These are phyloP conservation scores for Thymallus thymallus DNA, from an alignment of 2,113 vertebrate species.

Conservation along the genomic window DNA sequence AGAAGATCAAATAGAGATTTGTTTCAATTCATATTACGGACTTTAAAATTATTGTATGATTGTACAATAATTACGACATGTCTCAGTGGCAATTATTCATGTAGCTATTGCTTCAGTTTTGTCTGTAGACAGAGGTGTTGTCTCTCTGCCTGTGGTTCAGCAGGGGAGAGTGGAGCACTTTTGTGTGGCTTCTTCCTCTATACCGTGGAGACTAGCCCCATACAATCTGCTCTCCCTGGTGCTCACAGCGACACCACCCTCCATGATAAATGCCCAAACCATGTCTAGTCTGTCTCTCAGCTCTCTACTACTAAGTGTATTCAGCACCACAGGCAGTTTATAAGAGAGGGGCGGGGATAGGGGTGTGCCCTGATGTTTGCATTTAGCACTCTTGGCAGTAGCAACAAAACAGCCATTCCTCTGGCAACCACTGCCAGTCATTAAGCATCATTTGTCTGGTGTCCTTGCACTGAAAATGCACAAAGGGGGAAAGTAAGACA, in stretches of 20 bases:
- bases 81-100: not conserved
- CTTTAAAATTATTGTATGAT: too few relatives aligned
- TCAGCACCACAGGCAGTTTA: slow-evolving; percentile 35
- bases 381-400: slow-evolving; percentile 52
- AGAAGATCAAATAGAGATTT: not conserved
- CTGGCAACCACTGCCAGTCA: slow-evolving; percentile 63
- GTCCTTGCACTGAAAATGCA: slow-evolving; percentile 66
- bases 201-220: not conserved
- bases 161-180: not conserved
- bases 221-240: not conserved
- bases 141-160: slow-evolving; percentile 1
- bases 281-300: slow-evolving; percentile 9
- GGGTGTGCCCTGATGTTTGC: slow-evolving; percentile 52
- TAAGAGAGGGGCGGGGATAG: slow-evolving; percentile 16
- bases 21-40: not conserved
- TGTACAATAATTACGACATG: not conserved
- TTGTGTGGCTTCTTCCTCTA: not conserved
- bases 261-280: slow-evolving; percentile 13
- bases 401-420: slow-evolving; percentile 66
- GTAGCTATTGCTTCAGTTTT: not conserved
- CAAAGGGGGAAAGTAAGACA: slow-evolving; percentile 68
- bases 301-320: slow-evolving; percentile 1
- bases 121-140: not conserved
- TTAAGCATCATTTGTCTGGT: slow-evolving; percentile 74
- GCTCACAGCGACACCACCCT: not conserved